Evolutionary conservation across 2,888 invertebrate species (phyloP), one percentile per base, ranked within the genome.

Genomic region (Spodoptera littoralis): DNA sequence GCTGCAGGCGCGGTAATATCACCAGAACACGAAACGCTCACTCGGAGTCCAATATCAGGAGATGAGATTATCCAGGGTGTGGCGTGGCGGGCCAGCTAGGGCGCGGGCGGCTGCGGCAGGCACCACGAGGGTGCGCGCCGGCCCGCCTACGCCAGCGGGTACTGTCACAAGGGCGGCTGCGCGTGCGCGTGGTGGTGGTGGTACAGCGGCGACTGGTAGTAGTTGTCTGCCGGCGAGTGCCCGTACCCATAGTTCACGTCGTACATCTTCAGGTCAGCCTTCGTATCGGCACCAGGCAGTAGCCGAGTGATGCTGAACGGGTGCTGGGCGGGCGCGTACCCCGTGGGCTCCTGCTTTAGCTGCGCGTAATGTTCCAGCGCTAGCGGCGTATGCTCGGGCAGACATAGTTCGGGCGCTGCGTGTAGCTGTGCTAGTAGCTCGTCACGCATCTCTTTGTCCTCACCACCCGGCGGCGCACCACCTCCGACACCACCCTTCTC

Each of bases 231-330:
- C 54, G 95, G 90, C 60, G 93, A 90, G 81, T 95, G 92, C 8
- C 95, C 95, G 78, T 95, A 95, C 46, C 95, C 95, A 62, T 94
- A 94, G 77, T 96, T 96, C 93, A 97, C 97, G 86, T 97, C 98
- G 94, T 98, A 98, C 97, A 98, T 98, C 93, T 98, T 98, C 82
- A 98, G 96, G 92, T 98, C 98, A 76, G 98, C 96, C 92, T 98
- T 98, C 77, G 97, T 97, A 90, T 98, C 98, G 57, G 97, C 96
- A 73, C 96, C 96, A 59, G 98, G 98, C 85, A 99, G 96, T 88
- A 99, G 96, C 90, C 98, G 97, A 84, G 98, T 98, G 92, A 99
- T 99, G 90, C 98, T 98, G 95, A 99, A 99, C 27, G 99, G 99
- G 88, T 98, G 98, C 88, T 96, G 97, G 77, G 97, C 96, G 13